These are phyloP conservation scores for Elegia similella DNA, from an alignment of 2,888 invertebrate genomes.

Conservation along the genomic window DNA sequence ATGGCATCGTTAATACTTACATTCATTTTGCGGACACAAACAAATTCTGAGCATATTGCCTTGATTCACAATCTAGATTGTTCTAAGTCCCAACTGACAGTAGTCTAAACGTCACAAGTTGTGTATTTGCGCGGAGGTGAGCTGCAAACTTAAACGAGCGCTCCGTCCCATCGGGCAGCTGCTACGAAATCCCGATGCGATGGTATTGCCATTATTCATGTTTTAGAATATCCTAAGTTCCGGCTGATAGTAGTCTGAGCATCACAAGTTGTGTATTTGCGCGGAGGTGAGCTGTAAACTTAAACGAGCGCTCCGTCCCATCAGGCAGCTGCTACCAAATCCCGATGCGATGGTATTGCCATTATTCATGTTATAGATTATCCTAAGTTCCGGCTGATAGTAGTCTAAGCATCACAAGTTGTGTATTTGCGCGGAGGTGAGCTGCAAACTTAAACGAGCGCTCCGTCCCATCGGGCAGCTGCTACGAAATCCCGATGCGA, in stretches of 20 bases:
- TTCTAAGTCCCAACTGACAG: constrained; percentile 27
- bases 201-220: not conserved
- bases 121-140: constrained; percentile 56
- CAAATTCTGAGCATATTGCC: too few relatives aligned
- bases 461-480: constrained; percentile 38
- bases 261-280: constrained; percentile 62
- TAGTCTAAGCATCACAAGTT: constrained; percentile 48
- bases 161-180: constrained; percentile 38
- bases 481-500: constrained; percentile 34
- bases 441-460: constrained; percentile 60
- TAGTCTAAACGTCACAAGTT: constrained; percentile 48
- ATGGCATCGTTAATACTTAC: too few relatives aligned
- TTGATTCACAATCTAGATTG: not conserved
- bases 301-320: constrained; percentile 53
- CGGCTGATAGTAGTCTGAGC: constrained; percentile 32
- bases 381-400: constrained; percentile 27
- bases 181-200: constrained; percentile 33
- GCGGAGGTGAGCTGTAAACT: constrained; percentile 54
- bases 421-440: constrained; percentile 56
- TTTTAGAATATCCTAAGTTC: constrained; percentile 5
- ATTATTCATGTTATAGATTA: not conserved
- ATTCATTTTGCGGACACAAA: too few relatives aligned
- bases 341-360: not conserved
- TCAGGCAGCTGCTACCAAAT: constrained; percentile 39
- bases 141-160: constrained; percentile 60